These are phyloP conservation scores for Corydoras maculifer DNA, from an alignment of 2,113 vertebrate species.

Conservation along the genomic window DNA sequence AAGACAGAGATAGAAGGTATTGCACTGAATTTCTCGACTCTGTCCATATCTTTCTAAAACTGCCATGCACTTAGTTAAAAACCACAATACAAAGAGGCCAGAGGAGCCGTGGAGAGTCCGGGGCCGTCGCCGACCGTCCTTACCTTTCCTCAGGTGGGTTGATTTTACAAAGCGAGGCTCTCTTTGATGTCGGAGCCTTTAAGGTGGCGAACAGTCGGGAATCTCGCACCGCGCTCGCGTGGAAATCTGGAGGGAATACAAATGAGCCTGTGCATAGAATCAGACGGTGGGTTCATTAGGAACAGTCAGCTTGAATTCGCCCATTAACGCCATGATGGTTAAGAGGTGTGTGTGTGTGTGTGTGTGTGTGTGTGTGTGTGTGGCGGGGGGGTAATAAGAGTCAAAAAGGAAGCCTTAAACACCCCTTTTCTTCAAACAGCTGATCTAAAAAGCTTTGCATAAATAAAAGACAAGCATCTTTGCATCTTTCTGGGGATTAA, in stretches of 20 bases:
- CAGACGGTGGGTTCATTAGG: slow-evolving; percentile 14
- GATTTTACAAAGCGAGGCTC: slow-evolving; percentile 5
- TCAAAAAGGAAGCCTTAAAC: no score
- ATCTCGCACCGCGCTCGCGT: slow-evolving; percentile 3
- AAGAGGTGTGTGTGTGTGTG: no score
- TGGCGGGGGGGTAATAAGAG: no score
- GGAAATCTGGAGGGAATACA: slow-evolving; percentile 15
- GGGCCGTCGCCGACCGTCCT: slow-evolving; percentile 19
- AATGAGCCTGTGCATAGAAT: slow-evolving; percentile 17
- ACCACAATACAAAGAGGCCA: slow-evolving; percentile 24
- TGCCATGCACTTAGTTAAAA: slow-evolving; percentile 23
- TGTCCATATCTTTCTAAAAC: slow-evolving; percentile 25
- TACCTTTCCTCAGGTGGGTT: slow-evolving; percentile 9
- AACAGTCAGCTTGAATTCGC: slow-evolving; percentile 23
- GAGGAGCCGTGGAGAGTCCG: slow-evolving; percentile 4
- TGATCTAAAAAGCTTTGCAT: no score
- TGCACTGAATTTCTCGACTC: slow-evolving; percentile 21
- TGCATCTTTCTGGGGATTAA: no score
- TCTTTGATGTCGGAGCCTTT: slow-evolving; percentile 28
- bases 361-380: no score
- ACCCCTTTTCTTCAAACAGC: no score
- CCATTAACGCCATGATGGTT: slow-evolving; percentile 18
- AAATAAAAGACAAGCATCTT: no score
- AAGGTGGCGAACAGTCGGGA: slow-evolving; percentile 14
- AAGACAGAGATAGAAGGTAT: slow-evolving; percentile 6